These are phyloP conservation scores for Labeo rohita DNA, from an alignment of 2,113 vertebrate species.

Conservation along the genomic window DNA sequence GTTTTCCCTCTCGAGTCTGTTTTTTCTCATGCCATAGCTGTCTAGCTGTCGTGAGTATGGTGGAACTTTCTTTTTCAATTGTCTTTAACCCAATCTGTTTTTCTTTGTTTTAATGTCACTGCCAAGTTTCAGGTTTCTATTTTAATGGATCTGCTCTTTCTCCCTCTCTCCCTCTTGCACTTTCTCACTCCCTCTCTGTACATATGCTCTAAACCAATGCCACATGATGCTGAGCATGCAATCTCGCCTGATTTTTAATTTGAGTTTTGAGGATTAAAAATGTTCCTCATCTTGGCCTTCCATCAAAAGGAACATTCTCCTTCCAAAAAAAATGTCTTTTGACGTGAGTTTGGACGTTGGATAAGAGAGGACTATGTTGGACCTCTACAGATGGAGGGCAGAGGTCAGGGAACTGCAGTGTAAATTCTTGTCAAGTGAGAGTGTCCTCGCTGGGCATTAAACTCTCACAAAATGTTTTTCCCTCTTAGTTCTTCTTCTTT, in stretches of 20 bases:
- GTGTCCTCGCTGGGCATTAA: conserved; percentile 8
- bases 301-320: not conserved
- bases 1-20: not conserved
- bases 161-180: conserved; percentile 20
- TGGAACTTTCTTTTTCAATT: conserved; percentile 7
- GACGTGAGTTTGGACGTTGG: conserved; percentile 4
- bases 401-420: conserved; percentile 38
- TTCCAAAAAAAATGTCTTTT: not conserved
- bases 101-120: conserved; percentile 32
- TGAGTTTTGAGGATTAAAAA: conserved; percentile 1
- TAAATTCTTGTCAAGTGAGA: conserved; percentile 1
- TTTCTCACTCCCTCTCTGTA: not conserved
- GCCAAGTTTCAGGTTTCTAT: conserved; percentile 25
- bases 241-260: not conserved
- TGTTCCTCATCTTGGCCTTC: not conserved
- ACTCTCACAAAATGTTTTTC: not conserved
- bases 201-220: conserved; percentile 31
- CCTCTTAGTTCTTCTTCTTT: not conserved
- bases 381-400: conserved; percentile 18
- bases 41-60: not conserved
- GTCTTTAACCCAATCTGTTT: conserved; percentile 1
- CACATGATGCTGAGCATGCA: conserved; percentile 29
- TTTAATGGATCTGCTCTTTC: conserved; percentile 1
- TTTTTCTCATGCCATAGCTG: not conserved
- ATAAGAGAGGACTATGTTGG: conserved; percentile 31